Percentiles rank a stretch among this genome's conserved stretches.
phyloP scores from a whole-genome alignment of 2,888 invertebrate genomes.

The Lepidocyrtinus sp. region DNA sequence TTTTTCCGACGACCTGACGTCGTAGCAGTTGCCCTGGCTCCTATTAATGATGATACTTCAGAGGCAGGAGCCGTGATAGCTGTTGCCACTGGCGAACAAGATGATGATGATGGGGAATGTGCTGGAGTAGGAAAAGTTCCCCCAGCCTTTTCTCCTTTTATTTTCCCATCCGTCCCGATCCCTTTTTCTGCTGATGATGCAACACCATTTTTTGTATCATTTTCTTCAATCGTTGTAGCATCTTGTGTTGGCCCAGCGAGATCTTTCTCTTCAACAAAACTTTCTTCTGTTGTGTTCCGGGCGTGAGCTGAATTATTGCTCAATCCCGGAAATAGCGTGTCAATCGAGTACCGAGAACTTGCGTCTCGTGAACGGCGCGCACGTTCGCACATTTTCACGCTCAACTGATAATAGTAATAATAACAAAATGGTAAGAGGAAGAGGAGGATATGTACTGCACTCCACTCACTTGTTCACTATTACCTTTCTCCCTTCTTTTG shows the following conservation, averaged over 20 bases:
- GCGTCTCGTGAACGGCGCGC: slow-evolving; percentile 67
- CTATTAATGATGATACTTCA: slow-evolving; percentile 33
- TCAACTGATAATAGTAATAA: slow-evolving; percentile 39
- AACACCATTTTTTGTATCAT: slow-evolving; percentile 44
- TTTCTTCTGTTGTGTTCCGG: slow-evolving; percentile 59
- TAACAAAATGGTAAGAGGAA: background rate
- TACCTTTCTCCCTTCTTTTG: background rate
- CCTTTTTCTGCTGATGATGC: slow-evolving; percentile 47
- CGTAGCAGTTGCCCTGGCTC: slow-evolving; percentile 11
- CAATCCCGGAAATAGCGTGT: slow-evolving; percentile 69
- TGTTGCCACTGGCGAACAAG: slow-evolving; percentile 22
- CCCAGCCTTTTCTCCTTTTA: slow-evolving; percentile 36
- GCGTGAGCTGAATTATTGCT: slow-evolving; percentile 65
- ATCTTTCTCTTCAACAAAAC: slow-evolving; percentile 45
- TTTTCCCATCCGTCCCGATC: slow-evolving; percentile 43
- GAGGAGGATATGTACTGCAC: slow-evolving; percentile 1
- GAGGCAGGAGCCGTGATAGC: slow-evolving; percentile 30
- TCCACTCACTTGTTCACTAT: slow-evolving; percentile 13
- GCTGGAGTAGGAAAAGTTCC: slow-evolving; percentile 38
- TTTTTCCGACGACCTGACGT: slow-evolving; percentile 48
- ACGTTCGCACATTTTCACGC: slow-evolving; percentile 67
- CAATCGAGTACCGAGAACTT: slow-evolving; percentile 68
- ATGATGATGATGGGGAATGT: slow-evolving; percentile 28
- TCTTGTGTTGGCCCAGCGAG: slow-evolving; percentile 17
- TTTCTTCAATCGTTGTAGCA: slow-evolving; percentile 36